These are phyloP conservation scores for Lophochroa leadbeateri DNA, from an alignment of 2,113 vertebrate genomes.

Conservation along the genomic window DNA sequence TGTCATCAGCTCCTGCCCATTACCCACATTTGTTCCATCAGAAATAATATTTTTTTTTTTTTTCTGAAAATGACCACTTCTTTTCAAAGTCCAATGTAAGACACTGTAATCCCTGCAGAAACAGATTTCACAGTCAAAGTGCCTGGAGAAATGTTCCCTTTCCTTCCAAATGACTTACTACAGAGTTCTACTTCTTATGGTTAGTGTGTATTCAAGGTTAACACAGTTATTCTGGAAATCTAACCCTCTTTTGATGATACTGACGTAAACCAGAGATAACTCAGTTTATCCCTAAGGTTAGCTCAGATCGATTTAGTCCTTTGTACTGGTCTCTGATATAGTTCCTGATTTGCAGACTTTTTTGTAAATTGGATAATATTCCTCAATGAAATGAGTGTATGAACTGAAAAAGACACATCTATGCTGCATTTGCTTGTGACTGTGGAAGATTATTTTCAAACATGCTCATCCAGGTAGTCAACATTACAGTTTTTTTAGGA, in stretches of 20 bases:
- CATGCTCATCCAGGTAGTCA: neutral
- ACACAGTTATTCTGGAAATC: neutral
- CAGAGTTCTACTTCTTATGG: neutral
- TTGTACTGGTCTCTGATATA: neutral
- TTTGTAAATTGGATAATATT: neutral
- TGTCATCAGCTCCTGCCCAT: neutral
- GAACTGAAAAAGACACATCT: neutral
- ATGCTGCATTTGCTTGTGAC: neutral
- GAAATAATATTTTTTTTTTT: neutral
- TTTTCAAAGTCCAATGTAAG: neutral
- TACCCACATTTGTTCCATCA: neutral
- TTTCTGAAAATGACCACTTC: neutral
- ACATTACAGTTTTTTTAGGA: neutral
- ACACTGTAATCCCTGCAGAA: neutral
- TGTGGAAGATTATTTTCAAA: neutral
- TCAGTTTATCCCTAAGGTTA: neutral
- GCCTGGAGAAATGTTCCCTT: neutral
- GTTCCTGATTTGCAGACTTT: neutral
- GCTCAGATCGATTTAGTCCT: neutral
- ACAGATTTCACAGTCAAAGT: neutral
- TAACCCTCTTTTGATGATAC: neutral
- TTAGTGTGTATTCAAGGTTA: neutral
- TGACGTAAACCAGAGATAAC: neutral
- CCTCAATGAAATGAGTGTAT: neutral
- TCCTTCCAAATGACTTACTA: neutral